Base-by-base conservation (phyloP, 2,888 invertebrate genomes). In the Chymomyza procnemis region DNA sequence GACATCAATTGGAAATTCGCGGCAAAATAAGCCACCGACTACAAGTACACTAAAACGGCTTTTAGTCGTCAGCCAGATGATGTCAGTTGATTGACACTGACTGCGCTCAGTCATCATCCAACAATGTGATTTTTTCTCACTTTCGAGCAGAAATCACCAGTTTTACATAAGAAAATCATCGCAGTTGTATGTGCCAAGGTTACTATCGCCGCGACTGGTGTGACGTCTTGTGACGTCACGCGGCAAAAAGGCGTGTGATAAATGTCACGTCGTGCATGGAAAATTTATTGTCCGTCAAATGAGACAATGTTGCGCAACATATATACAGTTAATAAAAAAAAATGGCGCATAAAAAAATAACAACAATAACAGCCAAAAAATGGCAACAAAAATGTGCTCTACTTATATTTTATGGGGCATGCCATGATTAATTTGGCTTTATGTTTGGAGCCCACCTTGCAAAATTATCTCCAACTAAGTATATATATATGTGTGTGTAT, bases 341-440 rank as follows among this genome's bases (percentile, higher is more conserved):
- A 41, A 41, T 41, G 34, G 34, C 6, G 34, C 34, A 50, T 50
- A 50, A 50, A 50, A 19, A 50, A 5, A 57, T n/a, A n/a, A 26
- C 26, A 52, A 46, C 46, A 63, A 67, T 6, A n/a, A 52, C 4
- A 52, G 6, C 5, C 6, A 4, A 14, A 46, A 58, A 64, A 58
- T 26, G 59, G n/a, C 62, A 8, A 19, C 61, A 4, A 5, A 26
- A 30, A 34, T 52, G 26, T 52, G 26, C 19, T 26, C 16, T 30
- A 19, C 61, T 77, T 76, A 82, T 74, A 74, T 50, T 50, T 50
- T 50, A 50, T 50, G 69, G 26, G 48, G 65, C 1, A 58, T 58
- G 73, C 69, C 73, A 75, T 75, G 83, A 83, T 79, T 84, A 80
- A 80, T 80, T 75, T 76, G 69, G 65, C 69, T 66, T 78, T 78